Evolutionary conservation across 92 coral and sea anemone genomes (phyloP), one percentile per base, ranked within the genome.

Genomic region (Palythoa grandiflora): DNA sequence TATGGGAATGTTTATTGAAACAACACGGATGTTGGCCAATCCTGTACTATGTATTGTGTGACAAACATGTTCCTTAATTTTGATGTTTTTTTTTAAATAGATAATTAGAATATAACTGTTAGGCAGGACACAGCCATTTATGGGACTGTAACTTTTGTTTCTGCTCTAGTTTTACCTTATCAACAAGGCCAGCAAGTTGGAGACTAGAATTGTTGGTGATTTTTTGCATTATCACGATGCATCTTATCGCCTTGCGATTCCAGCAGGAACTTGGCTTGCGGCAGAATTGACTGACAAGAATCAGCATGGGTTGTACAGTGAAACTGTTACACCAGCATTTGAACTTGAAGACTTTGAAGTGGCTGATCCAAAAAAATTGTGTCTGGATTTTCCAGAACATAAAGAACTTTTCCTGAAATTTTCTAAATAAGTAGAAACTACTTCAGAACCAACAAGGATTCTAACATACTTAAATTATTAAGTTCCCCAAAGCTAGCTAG

Each of bases 291-390:
- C 35, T 19, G 86, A 81, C 76, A 81, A 81, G 47, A 66, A 55
- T 47, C 86, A 81, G 15, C 66, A 81, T 44, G 86, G 86, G 12
- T 52, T 81, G 20, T 68, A 48, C 39, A 81, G 86, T 11, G 75
- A 66, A 71, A 81, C 86, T 63, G 86, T 81, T 0, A 81, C 86
- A n/a, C 86, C 86, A 4, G 86, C 75, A 13, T 81, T 81, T 66
- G 86, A 66, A 51, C 48, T 44, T 66, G 76, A 81, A 39, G 86
- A 81, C 47, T 81, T 66, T 81, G 86, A 81, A 44, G 86, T 81
- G 28, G 86, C 61, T 60, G 74, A 81, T 48, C 75, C 61, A 13
- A 66, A 48, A 3, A 21, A 65, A 66, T 28, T 81, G 48, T 47
- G 76, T 66, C 60, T 47, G 60, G 75, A 81, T 47, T 81, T 81